phyloP scores from a whole-genome alignment of 2,113 vertebrate species.

The Craseonycteris thonglongyai region DNA sequence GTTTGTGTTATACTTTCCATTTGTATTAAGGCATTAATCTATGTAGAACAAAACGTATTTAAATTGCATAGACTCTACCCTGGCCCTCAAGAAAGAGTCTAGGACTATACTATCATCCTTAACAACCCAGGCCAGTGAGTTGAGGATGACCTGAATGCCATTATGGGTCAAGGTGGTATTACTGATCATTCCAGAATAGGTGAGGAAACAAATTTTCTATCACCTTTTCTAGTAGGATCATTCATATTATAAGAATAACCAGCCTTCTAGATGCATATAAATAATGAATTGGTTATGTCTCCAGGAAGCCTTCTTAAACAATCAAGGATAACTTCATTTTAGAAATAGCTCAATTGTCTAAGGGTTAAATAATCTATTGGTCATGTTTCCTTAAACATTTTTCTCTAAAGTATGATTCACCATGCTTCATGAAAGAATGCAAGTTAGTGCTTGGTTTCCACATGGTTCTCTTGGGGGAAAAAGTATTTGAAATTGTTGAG shows the following conservation, averaged over 20 bases:
- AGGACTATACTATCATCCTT: background rate
- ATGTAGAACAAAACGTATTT: background rate
- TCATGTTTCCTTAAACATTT: background rate
- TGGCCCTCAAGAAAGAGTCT: background rate
- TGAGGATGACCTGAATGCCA: background rate
- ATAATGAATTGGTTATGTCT: background rate
- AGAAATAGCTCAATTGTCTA: background rate
- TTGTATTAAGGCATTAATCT: background rate
- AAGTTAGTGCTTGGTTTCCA: background rate
- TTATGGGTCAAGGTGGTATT: background rate
- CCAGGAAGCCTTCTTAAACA: background rate
- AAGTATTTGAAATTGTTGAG: background rate
- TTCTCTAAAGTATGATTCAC: background rate
- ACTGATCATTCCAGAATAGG: background rate
- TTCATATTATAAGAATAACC: background rate
- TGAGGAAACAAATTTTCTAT: background rate
- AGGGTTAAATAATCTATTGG: background rate
- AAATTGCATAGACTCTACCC: background rate
- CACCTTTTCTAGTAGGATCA: background rate
- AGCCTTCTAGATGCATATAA: background rate
- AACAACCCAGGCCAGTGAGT: background rate
- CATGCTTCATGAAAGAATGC: background rate
- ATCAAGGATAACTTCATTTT: background rate
- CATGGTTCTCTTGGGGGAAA: background rate
- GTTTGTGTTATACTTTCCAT: background rate